Evolutionary conservation across 1,140 invertebrate genomes (phyloP).

Genomic region (Globodera rostochiensis): DNA sequence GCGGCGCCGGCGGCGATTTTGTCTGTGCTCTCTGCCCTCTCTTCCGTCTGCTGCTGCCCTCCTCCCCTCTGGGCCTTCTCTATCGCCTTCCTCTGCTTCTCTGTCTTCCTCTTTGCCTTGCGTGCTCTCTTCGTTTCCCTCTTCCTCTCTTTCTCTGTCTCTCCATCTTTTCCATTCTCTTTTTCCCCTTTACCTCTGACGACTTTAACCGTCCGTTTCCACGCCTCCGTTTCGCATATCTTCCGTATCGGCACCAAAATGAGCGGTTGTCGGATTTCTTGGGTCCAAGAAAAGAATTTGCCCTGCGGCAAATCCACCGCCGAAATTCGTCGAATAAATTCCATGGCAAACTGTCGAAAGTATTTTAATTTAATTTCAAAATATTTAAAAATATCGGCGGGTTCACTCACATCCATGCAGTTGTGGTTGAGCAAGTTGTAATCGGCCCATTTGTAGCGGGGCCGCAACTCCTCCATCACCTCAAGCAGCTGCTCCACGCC

Average conservation of each 20-base stretch:
- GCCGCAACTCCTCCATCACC: constrained; percentile 21
- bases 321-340: constrained; percentile 23
- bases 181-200: not conserved
- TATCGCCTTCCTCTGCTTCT: not conserved
- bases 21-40: not conserved
- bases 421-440: constrained; percentile 27
- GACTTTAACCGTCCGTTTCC: constrained; percentile 1
- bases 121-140: not conserved
- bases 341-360: constrained; percentile 11
- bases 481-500: constrained; percentile 10
- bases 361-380: too few species aligned
- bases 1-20: not conserved
- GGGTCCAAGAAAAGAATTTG: constrained; percentile 23
- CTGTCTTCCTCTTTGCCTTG: not conserved
- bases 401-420: constrained; percentile 6
- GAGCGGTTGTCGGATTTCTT: constrained; percentile 26
- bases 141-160: constrained; percentile 6
- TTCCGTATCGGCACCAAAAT: constrained; percentile 17
- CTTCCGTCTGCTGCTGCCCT: not conserved
- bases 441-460: constrained; percentile 5
- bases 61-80: not conserved
- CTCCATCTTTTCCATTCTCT: not conserved
- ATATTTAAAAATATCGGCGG: too few species aligned
- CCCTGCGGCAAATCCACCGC: not conserved
- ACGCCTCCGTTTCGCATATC: constrained; percentile 5